Percentiles rank a stretch among this genome's conserved stretches.
These are phyloP conservation scores for Merluccius polli DNA, from an alignment of 2,797 vertebrate species.

Conservation along the genomic window DNA sequence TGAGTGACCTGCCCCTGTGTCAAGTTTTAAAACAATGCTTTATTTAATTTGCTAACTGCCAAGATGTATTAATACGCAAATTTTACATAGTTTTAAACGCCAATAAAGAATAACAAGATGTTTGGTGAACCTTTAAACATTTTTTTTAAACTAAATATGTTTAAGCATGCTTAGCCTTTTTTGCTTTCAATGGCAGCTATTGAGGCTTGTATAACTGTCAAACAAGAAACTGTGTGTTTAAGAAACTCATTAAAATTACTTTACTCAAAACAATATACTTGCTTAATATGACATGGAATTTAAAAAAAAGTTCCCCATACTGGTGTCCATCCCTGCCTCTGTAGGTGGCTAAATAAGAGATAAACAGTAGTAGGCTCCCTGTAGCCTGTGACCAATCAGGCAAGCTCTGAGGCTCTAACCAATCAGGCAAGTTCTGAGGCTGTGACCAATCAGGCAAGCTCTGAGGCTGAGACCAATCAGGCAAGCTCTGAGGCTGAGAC, in stretches of 20 bases:
- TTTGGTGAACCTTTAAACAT: too few species aligned
- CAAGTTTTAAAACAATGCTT: neutral
- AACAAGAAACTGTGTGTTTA: neutral
- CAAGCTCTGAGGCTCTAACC: too few species aligned
- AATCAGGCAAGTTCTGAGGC: too few species aligned
- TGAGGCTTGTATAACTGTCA: neutral
- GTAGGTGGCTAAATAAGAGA: too few species aligned
- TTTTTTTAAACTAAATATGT: neutral
- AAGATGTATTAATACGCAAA: neutral
- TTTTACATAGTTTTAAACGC: neutral
- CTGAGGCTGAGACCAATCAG: too few species aligned
- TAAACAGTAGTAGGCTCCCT: too few species aligned
- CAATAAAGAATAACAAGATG: neutral
- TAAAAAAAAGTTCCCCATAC: too few species aligned
- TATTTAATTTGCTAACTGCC: neutral
- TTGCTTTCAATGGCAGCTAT: slow-evolving; percentile 1
- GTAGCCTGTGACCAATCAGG: too few species aligned
- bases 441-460: too few species aligned
- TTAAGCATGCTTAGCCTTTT: neutral
- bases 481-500: too few species aligned
- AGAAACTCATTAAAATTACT: neutral
- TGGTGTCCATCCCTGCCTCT: too few species aligned
- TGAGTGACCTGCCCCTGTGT: neutral
- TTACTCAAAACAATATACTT: neutral
- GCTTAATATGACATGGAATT: too few species aligned